A percentile compares a stretch with the other conserved stretches of the same genome.
phyloP scores from a whole-genome alignment of 2,113 vertebrate genomes.

The Scopus umbretta region DNA sequence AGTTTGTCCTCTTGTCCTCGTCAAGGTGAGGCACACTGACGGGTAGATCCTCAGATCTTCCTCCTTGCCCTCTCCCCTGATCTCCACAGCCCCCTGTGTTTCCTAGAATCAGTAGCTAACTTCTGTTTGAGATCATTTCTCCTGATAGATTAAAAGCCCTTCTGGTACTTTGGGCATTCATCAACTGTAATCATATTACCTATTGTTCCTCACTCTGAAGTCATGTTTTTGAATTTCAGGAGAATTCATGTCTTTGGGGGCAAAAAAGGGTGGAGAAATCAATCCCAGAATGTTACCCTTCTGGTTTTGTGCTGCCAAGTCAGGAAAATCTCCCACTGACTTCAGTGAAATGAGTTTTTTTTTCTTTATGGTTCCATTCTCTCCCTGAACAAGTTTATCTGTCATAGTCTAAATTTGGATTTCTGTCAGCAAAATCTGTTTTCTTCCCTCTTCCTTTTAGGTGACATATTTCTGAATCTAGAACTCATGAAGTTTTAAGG shows the following conservation, averaged over 20 bases:
- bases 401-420: neutral
- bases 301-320: neutral
- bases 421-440: neutral
- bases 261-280: neutral
- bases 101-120: neutral
- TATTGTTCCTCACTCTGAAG: neutral
- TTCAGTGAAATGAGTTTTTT: neutral
- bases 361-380: neutral
- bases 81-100: neutral
- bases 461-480: neutral
- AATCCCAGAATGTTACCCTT: neutral
- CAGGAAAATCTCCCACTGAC: neutral
- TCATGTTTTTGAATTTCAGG: neutral
- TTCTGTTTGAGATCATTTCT: neutral
- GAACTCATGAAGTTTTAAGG: neutral
- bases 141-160: neutral
- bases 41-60: neutral
- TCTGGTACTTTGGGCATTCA: neutral
- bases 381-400: neutral
- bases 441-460: neutral
- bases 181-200: neutral
- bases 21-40: neutral
- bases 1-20: neutral
- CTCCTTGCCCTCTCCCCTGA: neutral
- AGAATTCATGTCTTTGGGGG: neutral